phyloP scores from a whole-genome alignment of 2,113 vertebrate genomes.

The Athene cunicularia region DNA sequence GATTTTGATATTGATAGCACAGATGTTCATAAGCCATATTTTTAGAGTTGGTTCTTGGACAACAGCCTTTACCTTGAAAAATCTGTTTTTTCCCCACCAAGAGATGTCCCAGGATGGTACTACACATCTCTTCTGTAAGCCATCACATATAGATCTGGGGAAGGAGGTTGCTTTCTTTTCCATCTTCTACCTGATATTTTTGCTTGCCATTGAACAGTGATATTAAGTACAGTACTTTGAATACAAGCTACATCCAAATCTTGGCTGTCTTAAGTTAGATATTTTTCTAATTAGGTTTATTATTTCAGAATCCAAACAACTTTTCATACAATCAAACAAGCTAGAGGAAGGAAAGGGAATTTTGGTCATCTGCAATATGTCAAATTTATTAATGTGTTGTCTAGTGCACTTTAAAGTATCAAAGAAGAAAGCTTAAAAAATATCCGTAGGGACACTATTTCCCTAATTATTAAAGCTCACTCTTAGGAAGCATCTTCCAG shows the following conservation, averaged over 20 bases:
- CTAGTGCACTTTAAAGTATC: not conserved
- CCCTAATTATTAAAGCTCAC: not conserved
- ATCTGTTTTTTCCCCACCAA: not conserved
- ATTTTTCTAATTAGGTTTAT: not conserved
- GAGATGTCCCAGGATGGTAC: not conserved
- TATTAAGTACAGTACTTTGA: not conserved
- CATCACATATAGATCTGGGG: not conserved
- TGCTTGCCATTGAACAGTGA: not conserved
- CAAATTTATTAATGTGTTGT: not conserved
- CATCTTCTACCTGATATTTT: not conserved
- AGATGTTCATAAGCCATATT: not conserved
- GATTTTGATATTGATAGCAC: not conserved
- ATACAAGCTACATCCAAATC: not conserved
- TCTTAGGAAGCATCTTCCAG: not conserved
- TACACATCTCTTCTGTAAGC: not conserved
- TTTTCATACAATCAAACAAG: not conserved
- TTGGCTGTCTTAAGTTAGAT: not conserved
- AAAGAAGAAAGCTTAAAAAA: not conserved
- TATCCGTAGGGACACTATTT: not conserved
- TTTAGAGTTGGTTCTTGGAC: not conserved
- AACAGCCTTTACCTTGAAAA: not conserved
- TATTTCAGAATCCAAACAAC: not conserved
- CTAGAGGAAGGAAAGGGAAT: not conserved
- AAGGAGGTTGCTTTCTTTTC: not conserved
- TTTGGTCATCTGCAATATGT: not conserved